Conservation (phyloP, 2,113 vertebrate species). For the Amphiprion percula region DNA sequence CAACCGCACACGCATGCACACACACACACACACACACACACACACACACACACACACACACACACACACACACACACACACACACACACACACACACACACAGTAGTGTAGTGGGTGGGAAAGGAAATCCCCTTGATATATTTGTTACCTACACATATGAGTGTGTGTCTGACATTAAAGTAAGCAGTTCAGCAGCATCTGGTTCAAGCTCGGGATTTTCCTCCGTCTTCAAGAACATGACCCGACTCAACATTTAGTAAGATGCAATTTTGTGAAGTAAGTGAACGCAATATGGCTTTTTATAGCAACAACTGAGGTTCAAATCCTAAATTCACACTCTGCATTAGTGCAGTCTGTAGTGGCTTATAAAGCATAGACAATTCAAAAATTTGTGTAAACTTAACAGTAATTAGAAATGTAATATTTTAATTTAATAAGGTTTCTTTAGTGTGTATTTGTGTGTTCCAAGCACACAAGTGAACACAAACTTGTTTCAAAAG, state of each 20-base stretch:
- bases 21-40: constrained; percentile 53
- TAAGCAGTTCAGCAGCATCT: constrained; percentile 39
- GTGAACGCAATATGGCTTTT: background rate
- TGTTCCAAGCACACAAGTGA: too few relatives aligned
- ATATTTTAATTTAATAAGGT: too few relatives aligned
- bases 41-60: background rate
- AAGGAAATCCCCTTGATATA: constrained; percentile 73
- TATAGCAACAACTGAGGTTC: background rate
- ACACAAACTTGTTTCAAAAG: too few relatives aligned
- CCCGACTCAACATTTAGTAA: background rate
- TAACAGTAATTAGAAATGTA: background rate
- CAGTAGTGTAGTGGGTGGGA: constrained; percentile 50
- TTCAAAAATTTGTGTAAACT: background rate
- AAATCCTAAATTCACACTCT: background rate
- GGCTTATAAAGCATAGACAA: too few relatives aligned
- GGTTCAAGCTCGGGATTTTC: constrained; percentile 59
- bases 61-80: background rate
- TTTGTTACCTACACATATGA: constrained; percentile 56
- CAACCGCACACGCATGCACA: constrained; percentile 11
- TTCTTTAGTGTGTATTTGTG: too few relatives aligned
- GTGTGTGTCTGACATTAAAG: constrained; percentile 70
- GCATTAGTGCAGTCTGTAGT: too few relatives aligned
- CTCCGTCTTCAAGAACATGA: constrained; percentile 50
- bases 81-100: too few relatives aligned
- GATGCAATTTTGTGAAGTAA: background rate